phyloP scores from a whole-genome alignment of 2,113 vertebrate genomes.

The Monarcha castaneiventris region DNA sequence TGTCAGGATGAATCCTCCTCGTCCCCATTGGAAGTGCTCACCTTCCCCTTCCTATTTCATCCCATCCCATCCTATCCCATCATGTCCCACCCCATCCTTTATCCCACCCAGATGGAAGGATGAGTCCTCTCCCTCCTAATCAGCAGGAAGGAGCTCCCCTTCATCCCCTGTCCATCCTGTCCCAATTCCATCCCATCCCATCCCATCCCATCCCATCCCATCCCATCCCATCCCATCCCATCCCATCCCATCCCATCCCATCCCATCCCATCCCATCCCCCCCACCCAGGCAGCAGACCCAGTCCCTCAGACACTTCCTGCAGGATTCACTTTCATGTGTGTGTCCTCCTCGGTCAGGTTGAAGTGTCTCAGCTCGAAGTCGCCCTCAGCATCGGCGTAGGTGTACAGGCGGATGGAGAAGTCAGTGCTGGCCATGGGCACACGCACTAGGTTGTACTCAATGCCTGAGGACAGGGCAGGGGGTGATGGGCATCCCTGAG shows the following conservation, averaged over 20 bases:
- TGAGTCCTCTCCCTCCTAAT: neutral
- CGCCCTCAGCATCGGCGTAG: conserved; percentile 80
- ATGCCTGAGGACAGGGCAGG: conserved; percentile 75
- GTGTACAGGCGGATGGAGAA: conserved; percentile 91
- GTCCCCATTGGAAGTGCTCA: no score
- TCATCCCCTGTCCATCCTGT: no score
- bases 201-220: neutral
- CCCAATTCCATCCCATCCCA: no score
- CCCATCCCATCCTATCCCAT: neutral
- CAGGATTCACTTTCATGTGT: conserved; percentile 80
- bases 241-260: neutral
- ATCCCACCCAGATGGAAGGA: neutral
- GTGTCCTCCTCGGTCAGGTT: conserved; percentile 85
- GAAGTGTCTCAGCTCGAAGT: conserved; percentile 86
- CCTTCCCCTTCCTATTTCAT: neutral
- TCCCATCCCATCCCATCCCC: neutral
- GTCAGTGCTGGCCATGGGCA: conserved; percentile 95
- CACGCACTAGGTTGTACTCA: conserved; percentile 87
- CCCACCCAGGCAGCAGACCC: neutral
- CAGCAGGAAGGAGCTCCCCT: no score
- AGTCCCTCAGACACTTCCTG: rapidly evolving
- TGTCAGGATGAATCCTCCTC: no score
- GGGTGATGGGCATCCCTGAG: neutral
- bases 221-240: neutral
- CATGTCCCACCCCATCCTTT: neutral